These are phyloP conservation scores for Brachirus orientalis DNA, from an alignment of 2,113 vertebrate species.

Conservation along the genomic window DNA sequence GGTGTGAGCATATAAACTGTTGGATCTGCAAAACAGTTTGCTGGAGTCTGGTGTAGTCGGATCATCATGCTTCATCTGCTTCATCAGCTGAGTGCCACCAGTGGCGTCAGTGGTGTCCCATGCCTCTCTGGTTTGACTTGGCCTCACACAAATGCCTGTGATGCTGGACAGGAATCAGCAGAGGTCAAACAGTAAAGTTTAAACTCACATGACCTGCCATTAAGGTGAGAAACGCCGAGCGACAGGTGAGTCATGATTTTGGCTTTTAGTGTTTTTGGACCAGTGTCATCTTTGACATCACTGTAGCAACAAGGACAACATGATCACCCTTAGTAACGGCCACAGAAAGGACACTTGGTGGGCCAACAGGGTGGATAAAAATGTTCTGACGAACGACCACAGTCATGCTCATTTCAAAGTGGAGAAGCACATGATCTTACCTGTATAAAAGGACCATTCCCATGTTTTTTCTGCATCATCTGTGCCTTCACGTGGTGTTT, in stretches of 20 bases:
- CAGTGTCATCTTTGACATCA: not conserved
- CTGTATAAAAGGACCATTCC: too few relatives aligned
- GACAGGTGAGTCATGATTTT: conserved; percentile 42
- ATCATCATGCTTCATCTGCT: not conserved
- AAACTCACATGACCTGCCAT: conserved; percentile 6
- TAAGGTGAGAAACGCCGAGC: conserved; percentile 1
- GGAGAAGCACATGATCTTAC: too few relatives aligned
- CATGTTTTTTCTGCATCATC: too few relatives aligned
- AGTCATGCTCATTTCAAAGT: too few relatives aligned
- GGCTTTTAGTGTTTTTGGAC: not conserved
- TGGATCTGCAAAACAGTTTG: not conserved
- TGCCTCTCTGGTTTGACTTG: not conserved
- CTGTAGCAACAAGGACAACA: conserved; percentile 18
- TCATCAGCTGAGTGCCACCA: not conserved
- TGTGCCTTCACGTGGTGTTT: too few relatives aligned
- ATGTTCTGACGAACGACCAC: too few relatives aligned
- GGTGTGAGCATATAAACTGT: not conserved
- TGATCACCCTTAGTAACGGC: not conserved
- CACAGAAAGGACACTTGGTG: not conserved
- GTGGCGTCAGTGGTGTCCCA: not conserved
- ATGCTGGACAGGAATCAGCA: not conserved
- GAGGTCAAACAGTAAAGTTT: conserved; percentile 13
- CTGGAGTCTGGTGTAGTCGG: too few relatives aligned
- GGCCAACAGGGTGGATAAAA: conserved; percentile 17
- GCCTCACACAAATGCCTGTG: not conserved